Base-by-base conservation (phyloP, 2,888 invertebrate species). In the Acanthosepion lycidas region DNA sequence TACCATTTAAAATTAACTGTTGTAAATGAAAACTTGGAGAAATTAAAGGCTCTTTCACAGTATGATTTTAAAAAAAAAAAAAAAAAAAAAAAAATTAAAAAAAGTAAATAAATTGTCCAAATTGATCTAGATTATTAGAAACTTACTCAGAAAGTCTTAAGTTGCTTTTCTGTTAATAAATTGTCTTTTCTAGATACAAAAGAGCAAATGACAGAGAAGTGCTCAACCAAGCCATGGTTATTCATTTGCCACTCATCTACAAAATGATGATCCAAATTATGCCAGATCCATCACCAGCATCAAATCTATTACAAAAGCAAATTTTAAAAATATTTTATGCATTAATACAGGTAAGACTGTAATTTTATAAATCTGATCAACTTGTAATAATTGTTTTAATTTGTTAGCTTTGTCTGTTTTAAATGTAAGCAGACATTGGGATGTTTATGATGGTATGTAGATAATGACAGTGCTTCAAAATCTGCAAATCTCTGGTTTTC, bases 221-320 rank as follows among this genome's bases (percentile, higher is more conserved):
- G 0, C 98, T 99, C 33, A 98, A 99, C 96, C 99, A 99, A 97
- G 99, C 99, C 20, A 99, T 99, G 99, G 98, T 98, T 97, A 98
- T 99, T 95, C 97, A 99, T 94, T 98, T 99, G 96, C 99, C 99
- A 0, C 98, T 99, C 98, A 98, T 99, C 96, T 99, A 99, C 97
- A 98, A 98, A 97, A 98, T 98, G 5, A 97, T 97, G 95, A 95
- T 96, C 6, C 97, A 97, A 95, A 98, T 99, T 92, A 98, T 99
- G 96, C 98, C 98, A 53, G 99, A 99, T 97, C 98, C 98, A 94
- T 98, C 99, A 0, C 99, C 99, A 96, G 98, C 98, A 96, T 98
- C 99, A 55, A 98, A 99, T 94, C 98, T 99, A 78, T 98, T 99
- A 95, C 99, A 99, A 97, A 99, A 99, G 97, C 99, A 99, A 98